phyloP scores from a whole-genome alignment of 2,797 vertebrate genomes.

The Aratinga solstitialis region DNA sequence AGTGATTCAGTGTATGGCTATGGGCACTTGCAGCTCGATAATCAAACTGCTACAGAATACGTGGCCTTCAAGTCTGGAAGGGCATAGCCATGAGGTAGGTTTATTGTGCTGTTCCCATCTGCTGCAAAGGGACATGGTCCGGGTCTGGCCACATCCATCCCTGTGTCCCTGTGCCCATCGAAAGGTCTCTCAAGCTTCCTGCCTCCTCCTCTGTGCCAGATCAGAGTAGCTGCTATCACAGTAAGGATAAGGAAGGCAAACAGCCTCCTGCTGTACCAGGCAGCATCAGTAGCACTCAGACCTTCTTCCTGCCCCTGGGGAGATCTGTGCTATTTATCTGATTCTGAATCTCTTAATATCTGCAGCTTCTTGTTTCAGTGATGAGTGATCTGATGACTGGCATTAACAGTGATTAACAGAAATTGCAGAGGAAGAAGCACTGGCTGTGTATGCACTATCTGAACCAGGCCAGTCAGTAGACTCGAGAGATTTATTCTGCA shows the following conservation, averaged over 20 bases:
- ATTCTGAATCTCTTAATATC: conserved; percentile 31
- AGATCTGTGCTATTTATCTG: conserved; percentile 40
- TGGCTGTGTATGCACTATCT: neutral
- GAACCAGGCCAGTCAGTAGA: conserved; percentile 10
- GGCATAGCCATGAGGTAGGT: neutral
- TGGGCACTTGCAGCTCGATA: neutral
- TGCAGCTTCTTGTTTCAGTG: conserved; percentile 56
- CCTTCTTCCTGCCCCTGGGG: neutral
- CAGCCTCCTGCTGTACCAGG: neutral
- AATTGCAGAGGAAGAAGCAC: neutral
- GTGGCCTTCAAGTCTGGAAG: neutral
- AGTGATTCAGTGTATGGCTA: neutral
- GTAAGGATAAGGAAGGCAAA: neutral
- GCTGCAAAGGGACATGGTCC: neutral
- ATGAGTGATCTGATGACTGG: conserved; percentile 48
- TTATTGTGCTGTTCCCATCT: neutral
- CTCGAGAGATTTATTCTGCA: conserved; percentile 53
- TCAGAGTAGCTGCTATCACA: neutral
- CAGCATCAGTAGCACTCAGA: neutral
- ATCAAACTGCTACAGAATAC: neutral
- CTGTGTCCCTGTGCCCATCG: neutral
- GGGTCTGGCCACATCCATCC: neutral
- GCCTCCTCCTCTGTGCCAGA: neutral
- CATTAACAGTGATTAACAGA: conserved; percentile 49
- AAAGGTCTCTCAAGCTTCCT: neutral